Conservation (phyloP, 2,888 invertebrate genomes). For the Melanostoma mellinum region DNA sequence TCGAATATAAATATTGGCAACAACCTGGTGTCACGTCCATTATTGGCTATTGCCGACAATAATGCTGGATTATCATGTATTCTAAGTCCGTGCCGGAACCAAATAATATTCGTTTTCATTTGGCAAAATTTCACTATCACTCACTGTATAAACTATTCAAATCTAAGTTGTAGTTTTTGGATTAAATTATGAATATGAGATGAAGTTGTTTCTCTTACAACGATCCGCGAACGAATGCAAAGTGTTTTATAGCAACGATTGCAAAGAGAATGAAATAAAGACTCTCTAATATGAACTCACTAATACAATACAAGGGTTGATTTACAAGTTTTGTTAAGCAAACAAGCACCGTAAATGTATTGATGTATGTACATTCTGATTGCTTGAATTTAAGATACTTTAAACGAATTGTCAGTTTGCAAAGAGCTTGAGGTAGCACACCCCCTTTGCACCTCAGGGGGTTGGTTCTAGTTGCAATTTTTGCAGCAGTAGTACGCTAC, state of each 20-base stretch:
- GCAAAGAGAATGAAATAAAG: neutral
- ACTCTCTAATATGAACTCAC: neutral
- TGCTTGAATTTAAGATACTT: too few species aligned
- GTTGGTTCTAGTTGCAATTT: too few species aligned
- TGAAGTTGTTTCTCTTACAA: conserved; percentile 37
- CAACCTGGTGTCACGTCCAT: conserved; percentile 80
- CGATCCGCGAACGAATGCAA: conserved; percentile 42
- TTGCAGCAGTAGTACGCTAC: too few species aligned
- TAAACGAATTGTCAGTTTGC: too few species aligned
- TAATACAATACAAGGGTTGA: conserved; percentile 20
- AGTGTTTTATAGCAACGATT: neutral
- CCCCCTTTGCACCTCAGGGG: too few species aligned
- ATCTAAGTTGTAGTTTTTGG: neutral
- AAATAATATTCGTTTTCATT: conserved; percentile 83
- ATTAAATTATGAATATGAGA: neutral
- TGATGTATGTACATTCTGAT: too few species aligned
- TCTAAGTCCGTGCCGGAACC: conserved; percentile 88
- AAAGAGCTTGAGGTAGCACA: too few species aligned
- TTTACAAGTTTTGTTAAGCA: neutral
- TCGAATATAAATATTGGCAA: conserved; percentile 89
- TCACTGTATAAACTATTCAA: neutral
- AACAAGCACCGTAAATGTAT: too few species aligned
- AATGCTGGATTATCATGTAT: conserved; percentile 88
- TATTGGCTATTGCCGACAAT: conserved; percentile 82
- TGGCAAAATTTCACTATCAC: neutral